Base-by-base conservation (phyloP, 1,140 invertebrate genomes). In the Cotesia chilonis region DNA sequence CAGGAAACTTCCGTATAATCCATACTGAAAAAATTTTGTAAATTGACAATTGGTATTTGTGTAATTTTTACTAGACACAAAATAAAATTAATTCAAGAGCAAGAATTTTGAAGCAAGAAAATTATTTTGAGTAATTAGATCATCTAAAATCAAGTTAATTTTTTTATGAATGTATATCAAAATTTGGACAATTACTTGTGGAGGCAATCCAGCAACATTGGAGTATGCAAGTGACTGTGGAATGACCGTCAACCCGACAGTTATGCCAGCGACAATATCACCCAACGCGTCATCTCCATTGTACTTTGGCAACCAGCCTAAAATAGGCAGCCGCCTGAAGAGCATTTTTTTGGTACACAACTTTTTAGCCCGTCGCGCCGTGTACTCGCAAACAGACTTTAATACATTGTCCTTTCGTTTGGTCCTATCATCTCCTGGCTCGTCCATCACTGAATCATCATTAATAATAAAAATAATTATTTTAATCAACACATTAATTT, bases 1-100 rank as follows among this genome's bases (percentile, higher is more conserved):
- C 79, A 98, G 85, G 85, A 98, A 98, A 0, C 95, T 95, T 20
- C 94, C 92, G 83, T 98, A 98, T 0, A 98, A 88, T 61, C 96
- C 96, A 84, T 95, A 93, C 91, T 96, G 88, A 28, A 28, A 28
- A 28, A 28, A 28, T 28, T 28, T 28, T 2, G 1, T 28, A 28
- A 28, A 28, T 28, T 28, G 28, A 28, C 12, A 85, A 85, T 57
- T n/a, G 71, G 64, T 41, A 72, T 54, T 57, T 2, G 6, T 41
- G 6, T 36, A 14, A 69, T 38, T 59, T 51, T 28, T 28, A 28
- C 28, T 28, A 28, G 28, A 28, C 1, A 28, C 3, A 3, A 28
- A 28, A 28, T 28, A 28, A 47, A 47, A 47, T 47, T 47, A 6
- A 47, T 28, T 28, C 28, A 28, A 28, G 28, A 28, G 28, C 28